Evolutionary conservation across 2,113 vertebrate genomes (phyloP).

Genomic region (Leptocoma aspasia): DNA sequence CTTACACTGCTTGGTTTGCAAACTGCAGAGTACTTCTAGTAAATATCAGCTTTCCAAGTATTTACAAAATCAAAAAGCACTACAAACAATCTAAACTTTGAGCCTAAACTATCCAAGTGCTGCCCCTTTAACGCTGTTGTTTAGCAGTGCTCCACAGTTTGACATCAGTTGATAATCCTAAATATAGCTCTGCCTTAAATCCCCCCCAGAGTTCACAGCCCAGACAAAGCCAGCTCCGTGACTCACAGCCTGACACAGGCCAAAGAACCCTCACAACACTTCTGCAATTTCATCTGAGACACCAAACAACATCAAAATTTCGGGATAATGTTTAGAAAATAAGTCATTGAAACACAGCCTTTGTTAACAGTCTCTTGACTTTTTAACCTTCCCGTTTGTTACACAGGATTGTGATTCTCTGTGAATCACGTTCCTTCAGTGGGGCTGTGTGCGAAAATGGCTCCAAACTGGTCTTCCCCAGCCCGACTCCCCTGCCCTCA

Average conservation of each 20-base stretch:
- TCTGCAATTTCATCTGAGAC: not conserved
- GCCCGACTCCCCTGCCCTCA: not conserved
- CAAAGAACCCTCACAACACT: slow-evolving; percentile 34
- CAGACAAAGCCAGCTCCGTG: slow-evolving; percentile 58
- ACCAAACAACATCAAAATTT: not conserved
- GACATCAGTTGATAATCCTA: slow-evolving; percentile 50
- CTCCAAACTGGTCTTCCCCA: not conserved
- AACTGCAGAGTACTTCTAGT: not conserved
- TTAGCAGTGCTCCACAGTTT: slow-evolving; percentile 19
- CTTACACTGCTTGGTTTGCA: not conserved
- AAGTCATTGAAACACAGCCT: not conserved
- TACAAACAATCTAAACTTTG: not conserved
- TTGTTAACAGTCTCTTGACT: not conserved
- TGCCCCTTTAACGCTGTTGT: slow-evolving; percentile 27
- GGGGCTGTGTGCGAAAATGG: not conserved
- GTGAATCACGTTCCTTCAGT: not conserved
- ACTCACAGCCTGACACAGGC: slow-evolving; percentile 40
- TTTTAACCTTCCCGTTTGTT: not conserved
- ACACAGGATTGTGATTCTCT: not conserved
- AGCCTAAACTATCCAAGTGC: not conserved
- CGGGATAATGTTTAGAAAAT: not conserved
- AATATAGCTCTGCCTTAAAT: slow-evolving; percentile 54
- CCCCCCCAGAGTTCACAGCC: slow-evolving; percentile 30
- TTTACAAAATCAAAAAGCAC: not conserved
- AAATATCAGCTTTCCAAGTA: not conserved